Base-by-base conservation (phyloP, 1,140 invertebrate species). In the Philaenus spumarius region DNA sequence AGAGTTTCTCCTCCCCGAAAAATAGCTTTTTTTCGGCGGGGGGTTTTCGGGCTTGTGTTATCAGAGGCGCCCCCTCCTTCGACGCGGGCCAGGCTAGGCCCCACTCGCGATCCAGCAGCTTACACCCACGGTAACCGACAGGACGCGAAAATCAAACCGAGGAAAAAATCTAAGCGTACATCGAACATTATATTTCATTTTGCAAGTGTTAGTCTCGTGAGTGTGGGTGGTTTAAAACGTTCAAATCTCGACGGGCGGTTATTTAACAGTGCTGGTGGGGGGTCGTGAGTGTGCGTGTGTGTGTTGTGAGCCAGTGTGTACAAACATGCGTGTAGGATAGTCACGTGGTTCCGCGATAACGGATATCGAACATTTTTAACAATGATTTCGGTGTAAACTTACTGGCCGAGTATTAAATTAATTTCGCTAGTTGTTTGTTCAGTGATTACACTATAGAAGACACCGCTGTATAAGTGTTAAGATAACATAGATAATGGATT, bases 1-100 rank as follows among this genome's bases (percentile, higher is more conserved):
- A 53, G 46, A 23, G 50, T 50, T 53, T 59, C 57, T 59, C 57
- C 57, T 48, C 57, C 35, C 57, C 57, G 57, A 59, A 59, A 59
- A 59, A 59, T 59, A 52, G 57, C 30, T 51, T 50, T 59, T 35
- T 59, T 51, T 52, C 57, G 57, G 57, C 39, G 57, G 37, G 50
- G 26, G 47, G 48, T 52, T 52, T 53, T 59, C 48, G 47, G 57
- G 26, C 14, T 24, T 24, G 20, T 39, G 57, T 59, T 59, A 51
- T 59, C 48, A 53, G 22, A 39, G 20, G 35, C n/a, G 30, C 50
- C 50, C 46, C 57, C 37, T 52, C 26, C 39, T 24, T 47, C 57
- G 20, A 37, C 55, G 55, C 55, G 20, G 43, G 47, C 48, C 26
- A 30, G 26, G 26, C 48, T 15, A 30, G 50, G 7, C 12, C 30